Conservation (phyloP, 2,797 vertebrate genomes). For the Hypotaenidia okinawae region DNA sequence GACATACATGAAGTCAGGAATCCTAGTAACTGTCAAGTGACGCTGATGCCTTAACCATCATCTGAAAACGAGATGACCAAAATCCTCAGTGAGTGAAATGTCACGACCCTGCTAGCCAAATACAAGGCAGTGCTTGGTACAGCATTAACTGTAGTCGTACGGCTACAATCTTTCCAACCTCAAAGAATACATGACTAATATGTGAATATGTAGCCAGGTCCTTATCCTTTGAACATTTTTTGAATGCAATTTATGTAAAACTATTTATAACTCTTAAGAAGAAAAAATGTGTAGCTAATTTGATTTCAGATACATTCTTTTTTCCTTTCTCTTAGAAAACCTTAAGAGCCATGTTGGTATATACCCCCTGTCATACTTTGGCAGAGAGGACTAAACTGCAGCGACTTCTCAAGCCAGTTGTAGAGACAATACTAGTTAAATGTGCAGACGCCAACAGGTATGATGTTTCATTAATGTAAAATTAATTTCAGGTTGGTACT, state of each 20-base stretch:
- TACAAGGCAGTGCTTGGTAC: background rate
- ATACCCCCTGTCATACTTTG: conserved; percentile 86
- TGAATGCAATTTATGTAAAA: background rate
- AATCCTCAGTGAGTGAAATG: background rate
- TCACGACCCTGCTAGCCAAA: background rate
- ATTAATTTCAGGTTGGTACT: background rate
- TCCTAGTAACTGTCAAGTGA: background rate
- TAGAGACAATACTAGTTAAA: conserved; percentile 90
- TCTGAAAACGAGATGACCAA: background rate
- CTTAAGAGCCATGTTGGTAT: conserved; percentile 90
- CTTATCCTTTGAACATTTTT: background rate
- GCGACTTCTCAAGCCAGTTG: conserved; percentile 87
- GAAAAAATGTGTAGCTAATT: background rate
- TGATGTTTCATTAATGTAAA: background rate
- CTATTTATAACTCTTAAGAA: background rate
- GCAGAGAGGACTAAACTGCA: conserved; percentile 86
- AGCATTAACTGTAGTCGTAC: background rate
- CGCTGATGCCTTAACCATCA: background rate
- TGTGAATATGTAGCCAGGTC: background rate
- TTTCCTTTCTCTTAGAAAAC: conserved; percentile 82
- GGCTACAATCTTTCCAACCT: background rate
- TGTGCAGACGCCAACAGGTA: conserved; percentile 92
- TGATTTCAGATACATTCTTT: background rate
- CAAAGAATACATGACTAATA: background rate
- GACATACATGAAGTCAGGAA: background rate